A percentile compares a stretch with the other conserved stretches of the same genome.
These are phyloP conservation scores for Oncorhynchus kisutch DNA, from an alignment of 2,113 vertebrate genomes.

Conservation along the genomic window DNA sequence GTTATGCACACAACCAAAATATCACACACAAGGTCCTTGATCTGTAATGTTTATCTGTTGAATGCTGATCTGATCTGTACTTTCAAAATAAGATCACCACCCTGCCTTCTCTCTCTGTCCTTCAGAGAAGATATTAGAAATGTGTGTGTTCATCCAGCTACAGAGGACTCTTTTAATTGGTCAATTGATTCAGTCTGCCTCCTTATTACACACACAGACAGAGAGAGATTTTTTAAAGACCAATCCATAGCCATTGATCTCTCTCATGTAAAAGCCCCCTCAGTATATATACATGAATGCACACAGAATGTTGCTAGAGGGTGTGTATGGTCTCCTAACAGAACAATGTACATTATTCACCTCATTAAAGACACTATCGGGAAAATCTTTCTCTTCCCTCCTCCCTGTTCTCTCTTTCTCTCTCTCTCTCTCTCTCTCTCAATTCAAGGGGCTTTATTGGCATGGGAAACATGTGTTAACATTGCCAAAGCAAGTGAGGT, in stretches of 20 bases:
- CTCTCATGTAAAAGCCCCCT: conserved; percentile 5
- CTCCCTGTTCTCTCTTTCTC: background rate
- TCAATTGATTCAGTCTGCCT: conserved; percentile 55
- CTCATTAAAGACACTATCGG: background rate
- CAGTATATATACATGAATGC: background rate
- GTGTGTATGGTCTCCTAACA: too few relatives aligned
- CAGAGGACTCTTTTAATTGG: conserved; percentile 47
- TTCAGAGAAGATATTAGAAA: background rate
- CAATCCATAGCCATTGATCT: conserved; percentile 55
- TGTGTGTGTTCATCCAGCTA: conserved; percentile 35
- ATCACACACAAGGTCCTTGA: background rate
- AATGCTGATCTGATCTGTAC: too few relatives aligned
- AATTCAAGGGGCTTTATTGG: too few relatives aligned
- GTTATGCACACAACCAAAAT: too few relatives aligned
- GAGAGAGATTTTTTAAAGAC: conserved; percentile 32
- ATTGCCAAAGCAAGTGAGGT: too few relatives aligned
- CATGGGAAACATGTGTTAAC: too few relatives aligned
- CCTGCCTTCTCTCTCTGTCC: too few relatives aligned
- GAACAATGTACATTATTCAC: background rate
- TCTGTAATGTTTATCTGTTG: conserved; percentile 32
- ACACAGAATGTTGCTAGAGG: background rate
- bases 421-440: too few relatives aligned
- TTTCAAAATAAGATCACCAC: too few relatives aligned
- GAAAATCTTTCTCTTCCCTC: background rate
- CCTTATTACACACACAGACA: background rate